phyloP scores from a whole-genome alignment of 2,888 invertebrate species.

The Thecophora atra region DNA sequence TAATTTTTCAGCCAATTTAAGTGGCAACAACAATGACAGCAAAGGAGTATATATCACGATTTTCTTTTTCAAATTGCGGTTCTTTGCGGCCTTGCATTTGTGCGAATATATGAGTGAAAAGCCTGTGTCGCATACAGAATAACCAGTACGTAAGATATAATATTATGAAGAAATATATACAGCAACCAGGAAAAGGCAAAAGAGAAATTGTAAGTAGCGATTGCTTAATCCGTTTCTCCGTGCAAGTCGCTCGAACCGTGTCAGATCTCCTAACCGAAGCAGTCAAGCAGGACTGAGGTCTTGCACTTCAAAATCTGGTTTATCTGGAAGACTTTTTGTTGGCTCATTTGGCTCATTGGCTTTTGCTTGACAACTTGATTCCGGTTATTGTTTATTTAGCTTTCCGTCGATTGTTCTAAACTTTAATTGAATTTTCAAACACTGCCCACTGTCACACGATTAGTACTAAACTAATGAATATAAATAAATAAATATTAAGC shows the following conservation, averaged over 20 bases:
- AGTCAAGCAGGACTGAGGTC: background rate
- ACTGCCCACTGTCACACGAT: too few relatives aligned
- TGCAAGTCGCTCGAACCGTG: background rate
- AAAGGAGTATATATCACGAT: slow-evolving; percentile 34
- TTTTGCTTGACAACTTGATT: background rate
- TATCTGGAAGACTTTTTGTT: slow-evolving; percentile 12
- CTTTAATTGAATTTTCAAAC: background rate
- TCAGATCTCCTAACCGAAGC: slow-evolving; percentile 3
- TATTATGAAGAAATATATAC: slow-evolving; percentile 5
- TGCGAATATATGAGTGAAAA: slow-evolving; percentile 15
- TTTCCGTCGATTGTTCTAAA: slow-evolving; percentile 23
- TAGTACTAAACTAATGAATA: too few relatives aligned
- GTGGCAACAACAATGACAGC: slow-evolving; percentile 19
- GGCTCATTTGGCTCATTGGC: background rate
- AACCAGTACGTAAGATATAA: too few relatives aligned
- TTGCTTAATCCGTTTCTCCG: slow-evolving; percentile 11
- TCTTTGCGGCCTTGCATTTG: background rate
- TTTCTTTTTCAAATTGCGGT: slow-evolving; percentile 31
- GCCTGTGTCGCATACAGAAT: slow-evolving; percentile 20
- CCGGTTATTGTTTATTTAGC: slow-evolving; percentile 12
- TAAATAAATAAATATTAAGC: too few relatives aligned
- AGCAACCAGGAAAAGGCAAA: slow-evolving; percentile 13
- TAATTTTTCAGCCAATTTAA: slow-evolving; percentile 44
- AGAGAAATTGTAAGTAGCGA: background rate
- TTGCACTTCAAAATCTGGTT: slow-evolving; percentile 27